phyloP scores from a whole-genome alignment of 2,888 invertebrate species.

The Cryptus armator region DNA sequence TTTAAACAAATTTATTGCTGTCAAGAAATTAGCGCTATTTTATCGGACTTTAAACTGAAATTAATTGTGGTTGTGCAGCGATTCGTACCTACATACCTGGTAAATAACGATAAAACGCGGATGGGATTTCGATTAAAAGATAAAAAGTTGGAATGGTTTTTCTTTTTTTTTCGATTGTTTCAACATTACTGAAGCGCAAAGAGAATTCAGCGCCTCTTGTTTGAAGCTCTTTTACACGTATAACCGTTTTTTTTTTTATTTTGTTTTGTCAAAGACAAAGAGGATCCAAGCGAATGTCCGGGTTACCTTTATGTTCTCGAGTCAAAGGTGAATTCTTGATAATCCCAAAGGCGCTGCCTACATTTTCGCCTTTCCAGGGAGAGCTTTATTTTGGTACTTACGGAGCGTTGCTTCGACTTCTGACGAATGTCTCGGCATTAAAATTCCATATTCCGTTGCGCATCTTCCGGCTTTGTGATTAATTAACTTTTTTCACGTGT shows the following conservation, averaged over 20 bases:
- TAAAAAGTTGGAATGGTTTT: not conserved
- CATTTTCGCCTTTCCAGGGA: slow-evolving; percentile 4
- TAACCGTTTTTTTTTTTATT: not conserved
- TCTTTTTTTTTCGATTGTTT: not conserved
- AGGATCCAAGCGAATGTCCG: slow-evolving; percentile 3
- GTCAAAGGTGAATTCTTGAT: slow-evolving; percentile 39
- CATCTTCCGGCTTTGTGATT: slow-evolving; percentile 3
- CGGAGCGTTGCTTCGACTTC: slow-evolving; percentile 35
- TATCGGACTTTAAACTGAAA: too few relatives aligned
- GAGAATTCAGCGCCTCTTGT: slow-evolving; percentile 22
- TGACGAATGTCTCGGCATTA: slow-evolving; percentile 47
- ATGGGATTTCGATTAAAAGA: not conserved
- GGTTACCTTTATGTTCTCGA: slow-evolving; percentile 10
- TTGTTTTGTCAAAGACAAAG: not conserved
- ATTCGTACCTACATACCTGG: too few relatives aligned
- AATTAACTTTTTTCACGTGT: not conserved
- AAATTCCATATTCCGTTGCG: slow-evolving; percentile 37
- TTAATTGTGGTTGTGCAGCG: too few relatives aligned
- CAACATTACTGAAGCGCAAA: slow-evolving; percentile 7
- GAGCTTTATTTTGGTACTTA: slow-evolving; percentile 25
- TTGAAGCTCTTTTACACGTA: not conserved
- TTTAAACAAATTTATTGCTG: too few relatives aligned
- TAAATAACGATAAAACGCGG: not conserved
- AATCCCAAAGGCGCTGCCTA: slow-evolving; percentile 14
- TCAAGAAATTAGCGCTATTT: too few relatives aligned